Conservation (phyloP, 2,113 vertebrate genomes). For the Erythrolamprus reginae region DNA sequence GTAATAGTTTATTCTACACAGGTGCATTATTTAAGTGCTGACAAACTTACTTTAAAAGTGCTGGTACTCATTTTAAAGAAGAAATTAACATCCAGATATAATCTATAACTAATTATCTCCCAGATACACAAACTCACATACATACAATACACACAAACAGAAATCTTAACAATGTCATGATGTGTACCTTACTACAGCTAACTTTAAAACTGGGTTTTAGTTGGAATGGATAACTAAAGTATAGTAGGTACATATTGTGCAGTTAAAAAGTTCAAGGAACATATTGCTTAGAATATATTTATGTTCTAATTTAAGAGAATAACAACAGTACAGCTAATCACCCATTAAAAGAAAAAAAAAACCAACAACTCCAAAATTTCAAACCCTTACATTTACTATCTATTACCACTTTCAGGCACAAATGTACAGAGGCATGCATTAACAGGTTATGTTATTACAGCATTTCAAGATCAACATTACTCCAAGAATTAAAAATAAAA, state of each 20-base stretch:
- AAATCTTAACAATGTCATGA: background rate
- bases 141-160: background rate
- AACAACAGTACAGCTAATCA: background rate
- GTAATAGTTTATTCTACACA: constrained; percentile 31
- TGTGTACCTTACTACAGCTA: background rate
- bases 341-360: background rate
- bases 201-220: constrained; percentile 5
- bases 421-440: background rate
- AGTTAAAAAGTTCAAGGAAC: constrained; percentile 16
- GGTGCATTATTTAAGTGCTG: background rate
- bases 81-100: background rate
- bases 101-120: background rate
- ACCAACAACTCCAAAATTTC: background rate
- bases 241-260: background rate
- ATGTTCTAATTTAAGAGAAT: constrained; percentile 32
- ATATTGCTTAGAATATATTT: background rate
- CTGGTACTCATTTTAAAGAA: background rate
- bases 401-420: background rate
- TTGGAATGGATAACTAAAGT: background rate
- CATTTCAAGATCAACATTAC: background rate
- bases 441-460: background rate
- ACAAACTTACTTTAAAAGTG: constrained; percentile 8
- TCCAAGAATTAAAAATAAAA: background rate
- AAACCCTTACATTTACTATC: background rate
- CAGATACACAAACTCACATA: background rate